Base-by-base conservation (phyloP, 2,888 invertebrate genomes). In the Steinernema hermaphroditum region DNA sequence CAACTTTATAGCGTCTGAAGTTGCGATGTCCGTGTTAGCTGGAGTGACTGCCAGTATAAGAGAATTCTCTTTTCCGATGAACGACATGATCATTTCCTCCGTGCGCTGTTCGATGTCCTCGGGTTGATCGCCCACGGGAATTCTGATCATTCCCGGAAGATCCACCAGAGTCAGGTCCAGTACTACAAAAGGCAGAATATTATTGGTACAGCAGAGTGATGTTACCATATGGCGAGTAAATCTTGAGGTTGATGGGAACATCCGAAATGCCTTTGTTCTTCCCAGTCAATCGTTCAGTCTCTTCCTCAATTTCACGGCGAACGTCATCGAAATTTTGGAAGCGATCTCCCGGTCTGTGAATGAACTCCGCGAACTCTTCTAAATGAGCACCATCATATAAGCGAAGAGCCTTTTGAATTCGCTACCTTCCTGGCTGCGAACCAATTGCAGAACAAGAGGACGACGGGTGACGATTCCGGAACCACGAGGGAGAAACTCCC, bases 351-450 rank as follows among this genome's bases (percentile, higher is more conserved):
- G 96, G 96, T 89, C 93, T 93, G 89, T 98, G 98, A 72, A 98
- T 90, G 89, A 98, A 98, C 89, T 98, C 97, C 27, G 94, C 98
- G 91, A 92, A 92, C 91, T 98, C 97, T n/a, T n/a, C n/a, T n/a
- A n/a, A n/a, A n/a, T n/a, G n/a, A n/a, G n/a, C n/a, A n/a, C n/a
- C n/a, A n/a, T n/a, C n/a, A n/a, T n/a, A n/a, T n/a, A n/a, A n/a
- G n/a, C n/a, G n/a, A n/a, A n/a, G n/a, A n/a, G n/a, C n/a, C n/a
- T n/a, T n/a, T n/a, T n/a, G n/a, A n/a, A n/a, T n/a, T n/a, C n/a
- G n/a, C n/a, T n/a, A n/a, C n/a, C n/a, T n/a, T n/a, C n/a, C n/a
- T n/a, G n/a, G n/a, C n/a, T n/a, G n/a, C n/a, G n/a, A n/a, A n/a
- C n/a, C n/a, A 86, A 75, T 70, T 86, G 86, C 6, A 86, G 78